These are phyloP conservation scores for Corydoras maculifer DNA, from an alignment of 2,113 vertebrate genomes.

Conservation along the genomic window DNA sequence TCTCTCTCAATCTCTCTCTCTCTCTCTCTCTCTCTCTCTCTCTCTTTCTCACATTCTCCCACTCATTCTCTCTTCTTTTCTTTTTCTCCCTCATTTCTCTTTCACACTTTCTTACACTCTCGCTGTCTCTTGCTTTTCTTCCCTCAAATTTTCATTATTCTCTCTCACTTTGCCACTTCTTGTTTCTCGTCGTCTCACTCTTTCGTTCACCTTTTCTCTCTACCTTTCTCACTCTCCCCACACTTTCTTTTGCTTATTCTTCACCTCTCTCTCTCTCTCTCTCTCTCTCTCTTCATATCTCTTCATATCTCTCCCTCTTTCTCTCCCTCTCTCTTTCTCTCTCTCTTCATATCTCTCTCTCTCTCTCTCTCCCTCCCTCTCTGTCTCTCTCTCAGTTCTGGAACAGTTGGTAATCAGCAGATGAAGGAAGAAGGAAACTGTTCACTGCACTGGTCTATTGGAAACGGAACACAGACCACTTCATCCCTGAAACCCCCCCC, in stretches of 20 bases:
- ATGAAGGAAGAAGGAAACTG: slow-evolving; percentile 45
- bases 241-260: background rate
- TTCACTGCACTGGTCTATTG: slow-evolving; percentile 65
- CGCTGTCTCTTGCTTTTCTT: background rate
- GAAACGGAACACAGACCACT: background rate
- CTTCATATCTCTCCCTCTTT: background rate
- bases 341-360: slow-evolving; percentile 9
- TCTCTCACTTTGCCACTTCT: no score
- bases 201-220: background rate
- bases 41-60: no score
- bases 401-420: slow-evolving; percentile 62
- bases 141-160: background rate
- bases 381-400: slow-evolving; percentile 54
- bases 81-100: background rate
- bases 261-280: background rate
- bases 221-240: no score
- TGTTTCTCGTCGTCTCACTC: no score
- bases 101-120: background rate
- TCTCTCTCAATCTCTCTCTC: no score
- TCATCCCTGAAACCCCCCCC: background rate
- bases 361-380: background rate
- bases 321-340: slow-evolving; percentile 8
- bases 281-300: slow-evolving; percentile 7
- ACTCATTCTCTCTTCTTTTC: no score
- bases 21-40: no score